phyloP scores from a whole-genome alignment of 2,113 vertebrate species.

The Noctilio leporinus region DNA sequence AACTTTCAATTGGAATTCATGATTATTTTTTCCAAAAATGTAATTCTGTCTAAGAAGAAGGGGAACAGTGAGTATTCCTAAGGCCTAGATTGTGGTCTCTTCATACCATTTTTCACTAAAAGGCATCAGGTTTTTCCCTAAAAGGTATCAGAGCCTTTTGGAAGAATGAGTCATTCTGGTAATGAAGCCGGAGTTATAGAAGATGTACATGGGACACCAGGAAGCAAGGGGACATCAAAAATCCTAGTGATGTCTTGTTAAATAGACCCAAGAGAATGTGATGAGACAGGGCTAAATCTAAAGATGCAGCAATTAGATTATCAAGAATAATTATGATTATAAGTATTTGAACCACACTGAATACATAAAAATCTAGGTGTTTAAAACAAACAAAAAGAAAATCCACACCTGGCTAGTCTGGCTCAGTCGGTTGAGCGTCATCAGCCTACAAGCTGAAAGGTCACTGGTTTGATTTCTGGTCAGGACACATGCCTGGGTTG shows the following conservation, averaged over 20 bases:
- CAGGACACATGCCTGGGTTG: too few species aligned
- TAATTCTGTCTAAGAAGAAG: neutral
- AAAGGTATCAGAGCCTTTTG: neutral
- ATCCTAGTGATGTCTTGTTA: neutral
- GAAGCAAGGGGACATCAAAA: neutral
- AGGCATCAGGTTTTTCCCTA: neutral
- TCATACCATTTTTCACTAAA: neutral
- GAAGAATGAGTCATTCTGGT: neutral
- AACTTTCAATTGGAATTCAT: neutral
- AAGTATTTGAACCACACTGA: neutral
- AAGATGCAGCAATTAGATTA: neutral
- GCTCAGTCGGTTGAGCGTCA: too few species aligned
- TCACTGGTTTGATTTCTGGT: too few species aligned
- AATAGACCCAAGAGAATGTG: neutral
- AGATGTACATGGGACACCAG: too few species aligned
- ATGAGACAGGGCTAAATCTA: neutral
- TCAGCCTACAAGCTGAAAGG: too few species aligned
- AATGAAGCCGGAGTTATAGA: neutral
- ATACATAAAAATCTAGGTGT: neutral
- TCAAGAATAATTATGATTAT: neutral
- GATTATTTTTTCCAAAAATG: neutral
- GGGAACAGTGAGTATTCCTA: neutral
- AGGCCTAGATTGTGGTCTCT: neutral
- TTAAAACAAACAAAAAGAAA: neutral
- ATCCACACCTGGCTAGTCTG: too few species aligned